These are phyloP conservation scores for Tuta absoluta DNA, from an alignment of 2,888 invertebrate genomes.

Conservation along the genomic window DNA sequence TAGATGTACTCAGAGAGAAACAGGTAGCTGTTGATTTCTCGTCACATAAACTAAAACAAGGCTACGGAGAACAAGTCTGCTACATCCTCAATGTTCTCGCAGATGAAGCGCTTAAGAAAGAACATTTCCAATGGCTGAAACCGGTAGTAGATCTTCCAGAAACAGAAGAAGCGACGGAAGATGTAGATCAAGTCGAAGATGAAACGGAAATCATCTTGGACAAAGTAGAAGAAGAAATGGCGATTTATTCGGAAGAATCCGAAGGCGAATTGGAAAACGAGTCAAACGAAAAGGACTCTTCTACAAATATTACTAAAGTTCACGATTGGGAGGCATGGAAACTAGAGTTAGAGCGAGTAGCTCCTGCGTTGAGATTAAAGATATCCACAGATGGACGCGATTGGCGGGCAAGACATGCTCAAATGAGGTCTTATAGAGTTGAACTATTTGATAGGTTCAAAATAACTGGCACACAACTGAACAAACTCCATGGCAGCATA, in stretches of 20 bases:
- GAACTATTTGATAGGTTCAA: slow-evolving; percentile 69
- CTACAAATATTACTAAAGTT: slow-evolving; percentile 55
- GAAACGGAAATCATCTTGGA: slow-evolving; percentile 91
- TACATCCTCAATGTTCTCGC: slow-evolving; percentile 92
- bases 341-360: slow-evolving; percentile 95
- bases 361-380: slow-evolving; percentile 90
- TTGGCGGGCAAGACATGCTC: slow-evolving; percentile 96
- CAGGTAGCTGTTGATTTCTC: slow-evolving; percentile 92
- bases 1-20: slow-evolving; percentile 90
- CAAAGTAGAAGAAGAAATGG: slow-evolving; percentile 90
- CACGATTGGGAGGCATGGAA: slow-evolving; percentile 92
- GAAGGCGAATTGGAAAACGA: slow-evolving; percentile 78
- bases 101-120: slow-evolving; percentile 88
- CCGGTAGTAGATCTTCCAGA: slow-evolving; percentile 67
- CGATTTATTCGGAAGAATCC: slow-evolving; percentile 86
- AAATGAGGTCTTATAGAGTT: slow-evolving; percentile 91
- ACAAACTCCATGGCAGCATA: slow-evolving; percentile 90
- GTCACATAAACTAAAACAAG: slow-evolving; percentile 95
- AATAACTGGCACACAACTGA: slow-evolving; percentile 87
- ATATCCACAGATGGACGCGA: slow-evolving; percentile 83
- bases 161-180: slow-evolving; percentile 81
- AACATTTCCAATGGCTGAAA: slow-evolving; percentile 87
- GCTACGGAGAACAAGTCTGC: slow-evolving; percentile 93
- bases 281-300: slow-evolving; percentile 52
- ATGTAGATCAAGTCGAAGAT: slow-evolving; percentile 87